Base-by-base conservation (phyloP, 2,888 invertebrate species). In the Temnothorax rugatulus region DNA sequence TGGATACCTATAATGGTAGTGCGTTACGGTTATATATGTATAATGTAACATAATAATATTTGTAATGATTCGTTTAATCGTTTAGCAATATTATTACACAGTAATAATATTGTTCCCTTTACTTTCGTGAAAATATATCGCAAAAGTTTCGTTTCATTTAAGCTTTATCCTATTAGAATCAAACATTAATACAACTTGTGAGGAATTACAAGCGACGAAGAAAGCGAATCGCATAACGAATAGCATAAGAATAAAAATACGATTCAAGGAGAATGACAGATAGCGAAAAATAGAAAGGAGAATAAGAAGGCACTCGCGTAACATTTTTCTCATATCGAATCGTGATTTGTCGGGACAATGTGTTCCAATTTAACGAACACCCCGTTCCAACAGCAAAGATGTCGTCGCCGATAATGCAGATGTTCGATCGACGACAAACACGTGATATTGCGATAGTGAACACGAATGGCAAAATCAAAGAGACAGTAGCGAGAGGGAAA, bases 361-460 rank as follows among this genome's bases (percentile, higher is more conserved):
- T 76, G 83, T 89, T 82, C 88, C 85, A 90, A 89, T 91, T 91
- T 92, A 91, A 91, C 89, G 89, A 91, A 89, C 91, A 89, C 82
- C 75, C 85, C 84, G 83, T 82, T 64, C 76, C 68, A 75, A 86
- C 76, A 81, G 73, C 63, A 54, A 84, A 89, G 89, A 92, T 91
- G 86, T 82, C 83, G 83, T 41, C 82, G 66, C 34, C 86, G 89
- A 90, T 89, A 89, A 88, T 86, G 87, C 91, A 90, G 90, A 91
- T 91, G 92, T 89, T 90, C 88, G 81, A 90, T 87, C 85, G 82
- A 41, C 84, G 85, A 84, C 82, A 84, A 90, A 90, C 90, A 86
- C 84, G 81, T 81, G 82, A 86, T 74, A 74, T 88, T 82, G 82
- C 82, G 86, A 86, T 88, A 86, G 71, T 47, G 29, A 68, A 25